Evolutionary conservation across 1,140 invertebrate species (phyloP), one percentile per base, ranked within the genome.

Genomic region (Atta colombica): DNA sequence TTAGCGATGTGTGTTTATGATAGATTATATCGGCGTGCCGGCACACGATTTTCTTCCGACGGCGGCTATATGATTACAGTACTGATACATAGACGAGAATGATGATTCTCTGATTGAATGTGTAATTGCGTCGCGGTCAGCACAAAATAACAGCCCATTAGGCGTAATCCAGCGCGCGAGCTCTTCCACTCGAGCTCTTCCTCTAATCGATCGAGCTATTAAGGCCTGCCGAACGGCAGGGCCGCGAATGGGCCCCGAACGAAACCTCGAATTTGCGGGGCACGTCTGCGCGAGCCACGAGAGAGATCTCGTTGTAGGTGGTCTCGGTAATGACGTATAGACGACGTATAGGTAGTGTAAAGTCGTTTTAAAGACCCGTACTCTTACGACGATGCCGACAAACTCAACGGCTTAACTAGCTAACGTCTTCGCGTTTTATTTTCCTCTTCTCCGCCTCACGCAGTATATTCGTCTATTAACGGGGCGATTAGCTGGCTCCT

Each of bases 31-130:
- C 61, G 51, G 55, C 87, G 35, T 72, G 21, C 51, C 61, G 51
- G 55, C 85, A 35, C 77, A 28, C 51, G 87, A 92, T 92, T 90
- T 91, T 89, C 86, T 66, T 45, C 66, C 66, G 60, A 55, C 85
- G 71, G 71, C 69, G 49, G 16, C 88, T 75, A 58, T 80, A 65
- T 93, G 90, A 93, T 93, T 93, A 89, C 65, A 49, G 53, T 28
- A 49, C 85, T 89, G 92, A 93, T 93, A 84, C 90, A 93, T 90
- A 86, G 14, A 69, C 81, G 16, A 39, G 53, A 91, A 90, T 91
- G 71, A 93, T 93, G 91, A 93, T 92, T 92, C 90, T 92, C 88
- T 86, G 89, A 94, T 94, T 93, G 93, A 94, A 93, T 91, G 86
- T 91, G 75, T 94, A 94, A 94, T 93, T 93, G 92, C 87, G 81